phyloP scores from a whole-genome alignment of 2,888 invertebrate genomes.

The Metellina segmentata region DNA sequence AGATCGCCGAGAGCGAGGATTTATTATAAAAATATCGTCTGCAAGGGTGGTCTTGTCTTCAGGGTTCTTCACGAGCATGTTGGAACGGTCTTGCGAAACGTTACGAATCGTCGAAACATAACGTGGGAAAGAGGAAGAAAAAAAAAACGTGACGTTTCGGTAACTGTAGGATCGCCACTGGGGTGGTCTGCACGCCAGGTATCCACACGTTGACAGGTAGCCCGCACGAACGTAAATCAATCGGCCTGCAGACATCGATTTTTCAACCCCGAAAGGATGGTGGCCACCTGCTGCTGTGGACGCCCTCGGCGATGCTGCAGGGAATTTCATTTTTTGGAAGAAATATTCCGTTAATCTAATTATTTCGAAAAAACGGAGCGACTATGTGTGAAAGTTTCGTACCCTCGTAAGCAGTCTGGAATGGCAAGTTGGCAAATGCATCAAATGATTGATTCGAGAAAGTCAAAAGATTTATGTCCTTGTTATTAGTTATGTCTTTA shows the following conservation, averaged over 20 bases:
- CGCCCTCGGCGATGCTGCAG: background rate
- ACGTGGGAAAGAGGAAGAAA: conserved; percentile 7
- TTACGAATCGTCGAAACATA: too few relatives aligned
- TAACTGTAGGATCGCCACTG: conserved; percentile 21
- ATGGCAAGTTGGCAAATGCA: too few relatives aligned
- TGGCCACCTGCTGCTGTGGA: conserved; percentile 44
- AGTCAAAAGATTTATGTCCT: too few relatives aligned
- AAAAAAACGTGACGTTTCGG: conserved; percentile 31
- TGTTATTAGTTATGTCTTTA: too few relatives aligned
- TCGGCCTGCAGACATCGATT: conserved; percentile 53
- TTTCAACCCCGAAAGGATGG: conserved; percentile 24
- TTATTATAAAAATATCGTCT: conserved; percentile 30
- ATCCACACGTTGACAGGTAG: conserved; percentile 71
- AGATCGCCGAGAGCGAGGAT: too few relatives aligned
- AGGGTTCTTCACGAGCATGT: conserved; percentile 17
- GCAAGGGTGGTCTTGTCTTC: conserved; percentile 48
- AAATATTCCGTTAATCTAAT: too few relatives aligned
- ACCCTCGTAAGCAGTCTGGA: too few relatives aligned
- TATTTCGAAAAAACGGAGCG: too few relatives aligned
- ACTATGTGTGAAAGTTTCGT: too few relatives aligned
- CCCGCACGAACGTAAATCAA: conserved; percentile 8
- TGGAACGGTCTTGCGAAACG: background rate
- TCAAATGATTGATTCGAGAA: too few relatives aligned
- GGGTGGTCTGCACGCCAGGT: too few relatives aligned
- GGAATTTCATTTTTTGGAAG: too few relatives aligned